Percentiles rank a stretch among this genome's conserved stretches.
These are phyloP conservation scores for Ethmia dodecea DNA, from an alignment of 2,888 invertebrate species.

Conservation along the genomic window DNA sequence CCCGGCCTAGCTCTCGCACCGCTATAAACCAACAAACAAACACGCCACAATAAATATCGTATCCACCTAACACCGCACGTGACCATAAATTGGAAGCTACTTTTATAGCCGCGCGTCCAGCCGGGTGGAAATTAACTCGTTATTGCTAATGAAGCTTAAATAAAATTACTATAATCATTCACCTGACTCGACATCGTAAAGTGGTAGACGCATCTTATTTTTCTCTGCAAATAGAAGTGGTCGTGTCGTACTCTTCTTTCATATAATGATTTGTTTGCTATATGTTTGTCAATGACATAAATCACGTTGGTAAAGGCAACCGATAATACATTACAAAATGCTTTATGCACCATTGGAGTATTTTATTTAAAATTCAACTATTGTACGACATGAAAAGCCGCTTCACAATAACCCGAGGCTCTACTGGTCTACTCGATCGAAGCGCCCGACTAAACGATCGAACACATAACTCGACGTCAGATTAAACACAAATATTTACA, in stretches of 20 bases:
- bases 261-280: no score
- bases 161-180: conserved; percentile 33
- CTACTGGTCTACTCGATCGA: background rate
- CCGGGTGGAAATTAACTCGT: conserved; percentile 53
- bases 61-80: conserved; percentile 46
- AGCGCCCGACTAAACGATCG: conserved; percentile 9
- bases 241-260: no score
- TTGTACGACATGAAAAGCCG: no score
- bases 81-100: conserved; percentile 54
- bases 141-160: conserved; percentile 49
- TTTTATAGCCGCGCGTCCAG: conserved; percentile 53
- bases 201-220: no score
- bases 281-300: no score
- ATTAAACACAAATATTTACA: conserved; percentile 68
- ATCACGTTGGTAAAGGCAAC: no score
- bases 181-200: no score
- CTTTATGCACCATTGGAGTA: background rate
- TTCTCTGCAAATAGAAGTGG: no score
- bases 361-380: no score
- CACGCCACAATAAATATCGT: conserved; percentile 54
- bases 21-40: conserved; percentile 42
- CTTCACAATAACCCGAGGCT: no score
- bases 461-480: conserved; percentile 49
- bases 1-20: conserved; percentile 10
- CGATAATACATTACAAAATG: background rate